Conservation (phyloP, 2,888 invertebrate genomes). For the Sabatieria punctata region DNA sequence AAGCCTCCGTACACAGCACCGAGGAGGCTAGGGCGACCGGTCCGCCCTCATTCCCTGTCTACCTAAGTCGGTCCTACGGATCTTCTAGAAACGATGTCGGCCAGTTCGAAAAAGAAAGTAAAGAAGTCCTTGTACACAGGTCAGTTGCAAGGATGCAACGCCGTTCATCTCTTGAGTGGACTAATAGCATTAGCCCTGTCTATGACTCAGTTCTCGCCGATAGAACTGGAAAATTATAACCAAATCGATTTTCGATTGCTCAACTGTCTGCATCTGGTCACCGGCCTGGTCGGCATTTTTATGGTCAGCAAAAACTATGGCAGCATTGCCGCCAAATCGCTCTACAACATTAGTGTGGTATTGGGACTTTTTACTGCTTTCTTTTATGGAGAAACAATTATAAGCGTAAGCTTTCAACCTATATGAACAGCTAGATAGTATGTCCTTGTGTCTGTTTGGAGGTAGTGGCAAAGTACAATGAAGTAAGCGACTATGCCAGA, state of each 20-base stretch:
- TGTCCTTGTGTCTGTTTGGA: background rate
- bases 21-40: too few relatives aligned
- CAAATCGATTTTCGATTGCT: constrained; percentile 27
- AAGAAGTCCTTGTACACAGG: too few relatives aligned
- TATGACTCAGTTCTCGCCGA: constrained; percentile 24
- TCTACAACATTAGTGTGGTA: constrained; percentile 23
- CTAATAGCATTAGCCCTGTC: constrained; percentile 22
- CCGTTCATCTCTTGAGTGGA: constrained; percentile 21
- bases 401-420: too few relatives aligned
- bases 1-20: too few relatives aligned
- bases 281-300: constrained; percentile 22
- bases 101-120: background rate
- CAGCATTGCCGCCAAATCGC: constrained; percentile 25
- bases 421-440: too few relatives aligned
- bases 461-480: background rate
- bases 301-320: constrained; percentile 26
- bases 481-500: background rate
- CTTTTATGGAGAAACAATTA: constrained; percentile 20
- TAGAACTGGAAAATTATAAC: constrained; percentile 25
- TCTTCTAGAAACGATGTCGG: too few relatives aligned
- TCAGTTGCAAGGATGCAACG: constrained; percentile 17
- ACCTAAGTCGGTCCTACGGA: too few relatives aligned
- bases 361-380: constrained; percentile 23
- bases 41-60: too few relatives aligned
- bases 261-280: constrained; percentile 22